Evolutionary conservation across 2,888 invertebrate genomes (phyloP), one percentile per base, ranked within the genome.

Genomic region (Lasioglossum malachurum): DNA sequence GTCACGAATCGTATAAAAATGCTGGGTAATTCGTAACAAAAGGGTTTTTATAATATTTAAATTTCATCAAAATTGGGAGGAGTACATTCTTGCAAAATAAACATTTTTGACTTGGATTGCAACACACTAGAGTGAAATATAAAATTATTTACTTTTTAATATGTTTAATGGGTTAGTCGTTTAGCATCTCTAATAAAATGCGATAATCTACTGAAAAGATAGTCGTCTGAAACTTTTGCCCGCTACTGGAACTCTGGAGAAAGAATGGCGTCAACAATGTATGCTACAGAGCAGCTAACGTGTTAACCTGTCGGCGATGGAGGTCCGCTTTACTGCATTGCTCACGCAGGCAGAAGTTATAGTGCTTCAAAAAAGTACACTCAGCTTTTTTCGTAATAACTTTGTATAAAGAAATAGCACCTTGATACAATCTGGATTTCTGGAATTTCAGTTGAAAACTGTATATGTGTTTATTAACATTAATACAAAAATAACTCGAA

Each of bases 311-410:
- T 60, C 16, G 5, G 16, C 27, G 60, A 60, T 60, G 27, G 27
- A 27, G 27, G 14, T 5, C 60, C 27, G 14, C 12, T 27, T 60
- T 27, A 27, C 14, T 60, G 27, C 8, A 27, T 14, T 60, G 60
- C 27, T 60, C 27, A 27, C 27, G 60, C 27, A 27, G 60, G 14
- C 60, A 4, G 27, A 60, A 60, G 14, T 14, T 31, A 60, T 31
- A 60, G 5, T 14, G 27, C 60, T 60, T 31, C 14, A 31, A 31
- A 64, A 64, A 64, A 31, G 60, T 16, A 31, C 27, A 31, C 27
- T 64, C 60, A 64, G 60, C 31, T 64, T 64, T 31, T 44, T 64
- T 31, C 60, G 60, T 64, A 31, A 64, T 31, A 64, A 64, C 60
- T 31, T 31, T 12, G 16, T 31, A 7, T 27, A 31, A 64, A 16